Evolutionary conservation across 2,113 vertebrate genomes (phyloP), one percentile per base, ranked within the genome.

Genomic region (Glaucomys volans): DNA sequence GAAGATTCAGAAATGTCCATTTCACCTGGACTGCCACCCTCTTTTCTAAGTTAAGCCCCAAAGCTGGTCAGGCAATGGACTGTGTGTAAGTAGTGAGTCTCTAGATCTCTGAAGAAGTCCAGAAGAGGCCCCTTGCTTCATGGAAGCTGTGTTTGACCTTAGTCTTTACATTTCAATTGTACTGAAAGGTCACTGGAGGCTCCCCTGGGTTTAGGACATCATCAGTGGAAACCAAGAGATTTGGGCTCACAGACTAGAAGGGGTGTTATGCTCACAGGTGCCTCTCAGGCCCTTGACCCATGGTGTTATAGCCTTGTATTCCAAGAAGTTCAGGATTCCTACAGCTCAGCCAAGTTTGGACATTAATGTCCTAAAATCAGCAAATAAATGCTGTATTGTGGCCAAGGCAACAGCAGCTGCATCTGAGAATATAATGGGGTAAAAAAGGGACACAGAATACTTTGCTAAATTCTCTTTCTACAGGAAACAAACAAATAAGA

Each of bases 331-430:
- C 72, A 94, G 54, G 75, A 76, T 97, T 52, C 81, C 64, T 50
- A 88, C 35, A 79, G 71, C 93, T 93, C 83, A 92, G 95, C 75
- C 94, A 97, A 87, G 74, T 69, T 92, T 92, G 80, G 83, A 95
- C 93, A 96, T 92, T 93, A 96, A 94, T 92, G 84, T 97, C 95
- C 97, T 90, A 14, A 95, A 95, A 96, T 94, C 97, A 98, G 96
- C 97, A 97, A 97, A 97, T 97, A 96, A 97, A 95, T 18, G n/a
- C 30, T 97, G 93, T 90, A 52, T 62, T 64, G n/a, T 84, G 72
- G 93, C 95, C 97, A 97, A 97, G 76, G 72, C 76, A 97, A 95
- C 5, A 95, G 93, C 96, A 97, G 95, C 97, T 97, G 94, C 97
- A 95, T 93, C 87, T 96, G 87, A 95, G 80, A 95, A 84, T 75